A percentile compares a stretch with the other conserved stretches of the same genome.
These are phyloP conservation scores for Prionace glauca DNA, from an alignment of 2,797 vertebrate genomes.

Conservation along the genomic window DNA sequence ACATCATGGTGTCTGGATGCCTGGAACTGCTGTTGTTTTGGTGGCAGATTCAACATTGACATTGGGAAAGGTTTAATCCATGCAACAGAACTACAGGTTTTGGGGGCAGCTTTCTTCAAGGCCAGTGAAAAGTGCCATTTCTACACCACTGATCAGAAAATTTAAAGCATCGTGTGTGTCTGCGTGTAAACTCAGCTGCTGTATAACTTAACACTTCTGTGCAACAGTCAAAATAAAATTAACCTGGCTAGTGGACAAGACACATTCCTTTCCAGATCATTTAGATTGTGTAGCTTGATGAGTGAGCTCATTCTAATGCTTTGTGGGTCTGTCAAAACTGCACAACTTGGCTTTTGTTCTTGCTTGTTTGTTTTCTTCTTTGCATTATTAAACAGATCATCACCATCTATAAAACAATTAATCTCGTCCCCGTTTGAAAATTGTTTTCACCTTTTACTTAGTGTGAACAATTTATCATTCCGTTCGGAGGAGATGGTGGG, in stretches of 20 bases:
- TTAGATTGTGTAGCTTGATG: constrained; percentile 23
- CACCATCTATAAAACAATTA: not conserved
- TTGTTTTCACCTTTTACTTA: not conserved
- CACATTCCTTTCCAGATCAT: constrained; percentile 22
- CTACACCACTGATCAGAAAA: not conserved
- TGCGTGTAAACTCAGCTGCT: not conserved
- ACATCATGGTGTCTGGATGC: not conserved
- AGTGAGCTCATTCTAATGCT: not conserved
- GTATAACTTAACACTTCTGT: not conserved
- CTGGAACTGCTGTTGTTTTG: not conserved
- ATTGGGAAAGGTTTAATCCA: not conserved
- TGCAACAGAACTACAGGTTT: not conserved
- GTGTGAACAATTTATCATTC: not conserved
- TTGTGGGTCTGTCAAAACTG: not conserved
- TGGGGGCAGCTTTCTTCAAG: not conserved
- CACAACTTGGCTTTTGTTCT: constrained; percentile 4
- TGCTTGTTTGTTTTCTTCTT: constrained; percentile 8
- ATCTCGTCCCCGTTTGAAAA: not conserved
- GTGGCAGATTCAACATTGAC: not conserved
- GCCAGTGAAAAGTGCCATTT: not conserved
- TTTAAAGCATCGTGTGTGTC: not conserved
- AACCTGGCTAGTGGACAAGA: not conserved
- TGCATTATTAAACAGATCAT: constrained; percentile 14
- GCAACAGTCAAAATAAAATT: constrained; percentile 21
- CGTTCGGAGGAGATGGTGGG: not conserved